Conservation (phyloP, 2,797 vertebrate species). For the Anguilla pacifica region DNA sequence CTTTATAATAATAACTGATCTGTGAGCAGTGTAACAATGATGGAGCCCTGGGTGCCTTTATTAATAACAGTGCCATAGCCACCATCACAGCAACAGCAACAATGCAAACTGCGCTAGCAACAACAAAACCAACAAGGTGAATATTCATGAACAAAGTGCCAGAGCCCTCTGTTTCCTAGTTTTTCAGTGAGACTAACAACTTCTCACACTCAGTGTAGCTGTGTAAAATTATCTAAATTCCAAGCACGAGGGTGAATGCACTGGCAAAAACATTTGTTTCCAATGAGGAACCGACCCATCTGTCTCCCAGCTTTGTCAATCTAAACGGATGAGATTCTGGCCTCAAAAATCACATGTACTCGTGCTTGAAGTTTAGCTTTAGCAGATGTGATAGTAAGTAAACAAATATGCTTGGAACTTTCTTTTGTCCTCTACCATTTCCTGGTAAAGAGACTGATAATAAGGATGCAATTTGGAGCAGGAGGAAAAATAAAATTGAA, state of each 20-base stretch:
- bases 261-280: background rate
- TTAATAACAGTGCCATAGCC: background rate
- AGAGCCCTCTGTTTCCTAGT: background rate
- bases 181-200: background rate
- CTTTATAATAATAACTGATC: background rate
- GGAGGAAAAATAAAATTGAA: too few relatives aligned
- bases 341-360: background rate
- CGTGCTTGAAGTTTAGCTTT: background rate
- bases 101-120: background rate
- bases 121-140: background rate
- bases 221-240: background rate
- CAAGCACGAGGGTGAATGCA: background rate
- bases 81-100: background rate
- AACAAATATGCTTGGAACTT: background rate
- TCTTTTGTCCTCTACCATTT: background rate
- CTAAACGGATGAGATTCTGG: background rate
- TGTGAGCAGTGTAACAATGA: background rate
- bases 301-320: background rate
- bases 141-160: background rate
- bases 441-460: background rate
- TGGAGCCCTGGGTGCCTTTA: background rate
- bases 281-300: background rate
- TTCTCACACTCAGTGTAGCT: background rate
- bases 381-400: background rate
- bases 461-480: background rate